Evolutionary conservation across 2,888 invertebrate genomes (phyloP).

Genomic region (Eupithecia centaureata): DNA sequence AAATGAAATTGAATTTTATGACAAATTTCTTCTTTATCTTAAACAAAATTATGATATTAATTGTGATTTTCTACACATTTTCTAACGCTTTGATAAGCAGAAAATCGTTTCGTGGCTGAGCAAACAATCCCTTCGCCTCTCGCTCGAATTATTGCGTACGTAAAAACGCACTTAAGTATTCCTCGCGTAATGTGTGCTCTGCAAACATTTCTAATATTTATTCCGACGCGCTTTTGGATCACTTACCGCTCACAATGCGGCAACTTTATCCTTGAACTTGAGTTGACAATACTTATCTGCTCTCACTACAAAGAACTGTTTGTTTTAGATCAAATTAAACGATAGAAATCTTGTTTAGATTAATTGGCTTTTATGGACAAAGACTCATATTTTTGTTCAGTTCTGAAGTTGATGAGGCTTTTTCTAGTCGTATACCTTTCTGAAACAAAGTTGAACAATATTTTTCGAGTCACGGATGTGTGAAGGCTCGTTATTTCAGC

Average conservation of each 20-base stretch:
- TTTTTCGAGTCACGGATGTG: not conserved
- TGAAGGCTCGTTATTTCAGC: not conserved
- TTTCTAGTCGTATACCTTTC: no score
- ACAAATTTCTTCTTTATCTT: constrained; percentile 15
- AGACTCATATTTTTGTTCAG: not conserved
- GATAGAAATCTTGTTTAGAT: not conserved
- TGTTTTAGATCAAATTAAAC: not conserved
- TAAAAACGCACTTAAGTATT: constrained; percentile 52
- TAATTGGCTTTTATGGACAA: not conserved
- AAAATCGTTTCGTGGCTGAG: constrained; percentile 51
- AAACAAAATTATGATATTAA: constrained; percentile 36
- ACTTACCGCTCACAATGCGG: constrained; percentile 37
- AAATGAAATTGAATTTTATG: constrained; percentile 4
- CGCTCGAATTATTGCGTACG: constrained; percentile 50
- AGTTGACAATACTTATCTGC: constrained; percentile 15
- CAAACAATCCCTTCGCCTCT: constrained; percentile 52
- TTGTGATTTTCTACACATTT: constrained; percentile 31
- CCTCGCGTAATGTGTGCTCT: constrained; percentile 41
- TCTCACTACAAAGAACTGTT: not conserved
- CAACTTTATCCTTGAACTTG: constrained; percentile 34
- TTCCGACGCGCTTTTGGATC: constrained; percentile 40
- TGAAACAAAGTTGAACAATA: no score
- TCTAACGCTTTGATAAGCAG: constrained; percentile 51
- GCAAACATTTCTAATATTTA: constrained; percentile 43
- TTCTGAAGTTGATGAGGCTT: not conserved